Evolutionary conservation across 2,888 invertebrate species (phyloP), one percentile per base, ranked within the genome.

Genomic region (Eilema griseolum): DNA sequence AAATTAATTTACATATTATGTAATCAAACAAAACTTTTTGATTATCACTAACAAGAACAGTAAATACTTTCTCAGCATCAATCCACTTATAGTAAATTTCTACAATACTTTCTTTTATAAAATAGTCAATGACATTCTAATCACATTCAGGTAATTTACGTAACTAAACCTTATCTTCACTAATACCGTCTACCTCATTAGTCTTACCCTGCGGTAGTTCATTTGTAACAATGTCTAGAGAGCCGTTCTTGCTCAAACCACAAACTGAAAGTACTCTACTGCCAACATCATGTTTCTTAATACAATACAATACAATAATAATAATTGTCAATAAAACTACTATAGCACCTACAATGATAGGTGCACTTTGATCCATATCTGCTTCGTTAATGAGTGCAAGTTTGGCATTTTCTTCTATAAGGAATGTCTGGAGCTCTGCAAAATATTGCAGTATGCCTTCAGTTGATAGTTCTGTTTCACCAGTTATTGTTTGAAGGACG

Each of bases 241-340:
- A 95, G 0, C 95, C 95, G 75, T 95, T 95, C 81, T 93, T 93
- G 77, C 89, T 93, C 31, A 95, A 81, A 72, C 95, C 93, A 74
- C 93, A 95, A 52, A 88, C 71, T 12, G 93, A 88, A 59, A 93
- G 86, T 46, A 94, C 76, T 84, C 86, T 91, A 60, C 87, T 85
- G 0, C 89, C 87, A 56, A 89, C 70, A 74, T 92, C 86, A 68
- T 90, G 87, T 81, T 93, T 94, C 78, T 91, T 95, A 28, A 91
- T 85, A 85, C 90, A 94, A 72, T 94, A 95, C n/a, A 93, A 76
- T 37, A 92, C 79, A 71, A 95, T 80, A 75, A 95, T 93, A 23
- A 92, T 73, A 56, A 93, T 69, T n/a, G 88, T 90, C 69, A 95
- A 77, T 67, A 92, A 76, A 11, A 92, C 83, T 46, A 92, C 92